Evolutionary conservation across 2,888 invertebrate species (phyloP), one percentile per base, ranked within the genome.

Genomic region (Eupelmus urozonus): DNA sequence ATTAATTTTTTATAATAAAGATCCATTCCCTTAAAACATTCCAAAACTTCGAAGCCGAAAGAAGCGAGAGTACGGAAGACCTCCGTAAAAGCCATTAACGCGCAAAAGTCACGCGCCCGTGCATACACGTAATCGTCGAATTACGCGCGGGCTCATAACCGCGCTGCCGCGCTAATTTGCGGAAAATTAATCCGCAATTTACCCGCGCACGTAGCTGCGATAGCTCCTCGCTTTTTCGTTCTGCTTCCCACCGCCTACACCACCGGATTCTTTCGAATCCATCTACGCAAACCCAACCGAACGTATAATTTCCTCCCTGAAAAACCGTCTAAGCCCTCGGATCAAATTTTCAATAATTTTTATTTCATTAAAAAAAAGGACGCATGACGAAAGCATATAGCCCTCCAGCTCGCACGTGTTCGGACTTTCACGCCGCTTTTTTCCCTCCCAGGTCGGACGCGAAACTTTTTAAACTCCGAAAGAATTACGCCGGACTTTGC

Each of bases 381-480:
- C 23, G 45, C 18, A 2, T 65, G 65, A 57, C 57, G 55, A 65
- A 45, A 65, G 29, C 23, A 20, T 29, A 27, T 20, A 5, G 62
- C 13, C 23, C 9, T 18, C 4, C n/a, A 23, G 27, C 25, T 2
- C 27, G 23, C 11, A 60, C 77, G 77, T 78, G 67, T 66, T 62
- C 51, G 51, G 74, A 74, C 70, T 53, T 53, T 53, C 16, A 3
- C 53, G 5, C 34, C 1, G 3, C n/a, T n/a, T 74, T 59, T 66
- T 16, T 45, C 45, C 13, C 16, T 45, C 16, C 13, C 45, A 4
- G 60, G 55, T 20, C 53, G 27, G 53, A 63, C 16, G 55, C 25
- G 72, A 72, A 79, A 71, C 59, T 76, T 79, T 78, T 70, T 60
- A 51, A 71, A 78, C 78, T 78, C 53, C 29, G 60, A 49, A 57